Percentiles rank a stretch among this genome's conserved stretches.
Conservation (phyloP, 2,888 invertebrate genomes). For the Melieria picta region DNA sequence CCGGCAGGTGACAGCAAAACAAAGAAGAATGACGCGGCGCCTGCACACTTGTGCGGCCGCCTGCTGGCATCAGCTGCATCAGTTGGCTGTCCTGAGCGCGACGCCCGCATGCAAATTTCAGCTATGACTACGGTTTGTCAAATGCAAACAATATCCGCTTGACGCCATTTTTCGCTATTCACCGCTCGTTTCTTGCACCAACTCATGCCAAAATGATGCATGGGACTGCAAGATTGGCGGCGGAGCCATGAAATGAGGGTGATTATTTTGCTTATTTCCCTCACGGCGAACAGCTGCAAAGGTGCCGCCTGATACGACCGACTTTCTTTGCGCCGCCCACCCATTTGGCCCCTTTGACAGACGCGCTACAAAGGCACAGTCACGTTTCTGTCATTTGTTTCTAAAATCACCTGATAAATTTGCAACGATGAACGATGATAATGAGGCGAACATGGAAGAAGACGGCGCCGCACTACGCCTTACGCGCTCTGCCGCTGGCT, state of each 20-base stretch:
- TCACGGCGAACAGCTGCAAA: too few species aligned
- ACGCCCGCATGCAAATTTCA: conserved; percentile 9
- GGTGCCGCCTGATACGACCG: too few species aligned
- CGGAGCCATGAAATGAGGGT: too few species aligned
- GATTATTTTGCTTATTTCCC: too few species aligned
- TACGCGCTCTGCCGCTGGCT: background rate
- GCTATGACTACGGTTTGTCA: conserved; percentile 11
- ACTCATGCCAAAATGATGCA: too few species aligned
- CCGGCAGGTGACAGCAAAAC: too few species aligned
- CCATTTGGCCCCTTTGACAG: background rate
- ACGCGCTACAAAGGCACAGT: conserved; percentile 35
- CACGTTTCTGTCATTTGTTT: conserved; percentile 58
- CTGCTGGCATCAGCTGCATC: too few species aligned
- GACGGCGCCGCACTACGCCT: background rate
- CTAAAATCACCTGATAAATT: conserved; percentile 48
- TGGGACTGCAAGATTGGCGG: too few species aligned
- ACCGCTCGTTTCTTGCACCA: too few species aligned
- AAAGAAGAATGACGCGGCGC: too few species aligned
- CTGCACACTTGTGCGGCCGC: too few species aligned
- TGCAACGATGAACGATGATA: conserved; percentile 14
- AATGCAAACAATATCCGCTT: conserved; percentile 12
- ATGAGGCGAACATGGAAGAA: background rate
- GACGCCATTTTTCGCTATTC: background rate
- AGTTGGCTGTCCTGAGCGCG: too few species aligned
- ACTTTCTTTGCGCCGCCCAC: background rate